These are phyloP conservation scores for Lepilemur ruficaudatus DNA, from an alignment of 2,797 vertebrate species.

Conservation along the genomic window DNA sequence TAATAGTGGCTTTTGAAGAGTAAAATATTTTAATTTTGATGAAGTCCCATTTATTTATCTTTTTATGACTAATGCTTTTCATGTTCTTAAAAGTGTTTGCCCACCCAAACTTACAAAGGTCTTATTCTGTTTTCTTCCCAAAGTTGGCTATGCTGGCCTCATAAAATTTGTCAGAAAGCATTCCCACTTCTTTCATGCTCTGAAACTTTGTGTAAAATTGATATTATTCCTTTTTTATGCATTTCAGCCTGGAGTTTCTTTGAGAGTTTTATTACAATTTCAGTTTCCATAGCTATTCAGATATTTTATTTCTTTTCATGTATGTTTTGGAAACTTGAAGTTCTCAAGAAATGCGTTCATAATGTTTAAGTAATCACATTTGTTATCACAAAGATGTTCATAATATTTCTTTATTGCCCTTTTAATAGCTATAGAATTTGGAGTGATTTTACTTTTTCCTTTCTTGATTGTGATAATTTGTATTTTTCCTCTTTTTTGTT, in stretches of 20 bases:
- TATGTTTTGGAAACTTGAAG: not conserved
- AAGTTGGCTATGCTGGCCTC: not conserved
- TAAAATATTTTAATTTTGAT: not conserved
- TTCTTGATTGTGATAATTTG: not conserved
- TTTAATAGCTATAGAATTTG: not conserved
- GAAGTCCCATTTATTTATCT: not conserved
- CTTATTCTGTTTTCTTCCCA: not conserved
- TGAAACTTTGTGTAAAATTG: not conserved
- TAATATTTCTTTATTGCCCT: not conserved
- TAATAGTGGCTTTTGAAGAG: not conserved
- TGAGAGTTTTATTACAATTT: slow-evolving; percentile 2
- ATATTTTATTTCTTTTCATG: not conserved
- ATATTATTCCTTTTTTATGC: not conserved
- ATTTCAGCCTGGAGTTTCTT: not conserved
- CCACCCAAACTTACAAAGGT: not conserved
- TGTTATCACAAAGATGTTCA: not conserved
- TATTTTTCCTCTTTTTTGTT: not conserved
- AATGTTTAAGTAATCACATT: not conserved
- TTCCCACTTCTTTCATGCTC: not conserved
- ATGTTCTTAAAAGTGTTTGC: not conserved
- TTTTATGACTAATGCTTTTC: not conserved
- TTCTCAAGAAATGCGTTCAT: not conserved
- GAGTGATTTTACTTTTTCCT: not conserved
- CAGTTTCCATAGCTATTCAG: not conserved
- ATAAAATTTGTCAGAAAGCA: not conserved